These are phyloP conservation scores for Myrmecobius fasciatus DNA, from an alignment of 2,113 vertebrate species.

Conservation along the genomic window DNA sequence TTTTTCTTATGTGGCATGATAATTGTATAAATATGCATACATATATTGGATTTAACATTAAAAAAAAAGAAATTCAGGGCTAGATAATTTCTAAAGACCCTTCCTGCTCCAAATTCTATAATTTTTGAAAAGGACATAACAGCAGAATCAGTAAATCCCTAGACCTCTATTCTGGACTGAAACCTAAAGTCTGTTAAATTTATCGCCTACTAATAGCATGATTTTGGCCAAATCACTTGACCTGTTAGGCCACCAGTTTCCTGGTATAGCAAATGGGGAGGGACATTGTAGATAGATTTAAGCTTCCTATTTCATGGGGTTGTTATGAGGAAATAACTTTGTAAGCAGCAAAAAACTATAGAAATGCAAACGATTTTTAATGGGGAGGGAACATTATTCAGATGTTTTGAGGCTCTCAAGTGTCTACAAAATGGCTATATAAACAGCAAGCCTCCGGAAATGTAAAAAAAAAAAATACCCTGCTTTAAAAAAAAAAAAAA, in stretches of 20 bases:
- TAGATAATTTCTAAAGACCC: neutral
- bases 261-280: neutral
- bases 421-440: neutral
- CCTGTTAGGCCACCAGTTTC: neutral
- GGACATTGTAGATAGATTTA: neutral
- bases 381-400: neutral
- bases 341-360: neutral
- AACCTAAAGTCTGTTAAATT: neutral
- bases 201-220: neutral
- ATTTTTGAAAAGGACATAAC: neutral
- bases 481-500: neutral
- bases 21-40: too few species aligned
- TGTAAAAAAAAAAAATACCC: neutral
- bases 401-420: neutral
- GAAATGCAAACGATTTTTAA: neutral
- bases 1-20: too few species aligned
- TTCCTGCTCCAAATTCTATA: neutral
- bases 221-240: neutral
- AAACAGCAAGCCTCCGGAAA: constrained; percentile 39
- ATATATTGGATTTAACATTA: too few species aligned
- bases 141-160: neutral
- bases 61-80: neutral
- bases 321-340: neutral
- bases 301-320: neutral
- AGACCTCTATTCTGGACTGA: neutral